Base-by-base conservation (phyloP, 2,113 vertebrate genomes). In the Amphiprion percula region DNA sequence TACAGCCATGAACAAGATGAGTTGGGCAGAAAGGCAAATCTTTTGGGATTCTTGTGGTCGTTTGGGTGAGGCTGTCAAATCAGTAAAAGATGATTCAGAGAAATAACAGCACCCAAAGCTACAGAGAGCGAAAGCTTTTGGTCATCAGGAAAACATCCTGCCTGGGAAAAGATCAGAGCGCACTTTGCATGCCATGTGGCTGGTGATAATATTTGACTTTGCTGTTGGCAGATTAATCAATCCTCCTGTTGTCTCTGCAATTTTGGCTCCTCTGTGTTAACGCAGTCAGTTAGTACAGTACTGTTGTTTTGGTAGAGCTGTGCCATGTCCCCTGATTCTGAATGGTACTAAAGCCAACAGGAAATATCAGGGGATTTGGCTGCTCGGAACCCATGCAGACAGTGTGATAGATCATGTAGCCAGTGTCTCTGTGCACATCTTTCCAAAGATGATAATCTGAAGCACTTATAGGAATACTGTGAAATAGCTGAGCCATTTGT, bases 341-440 rank as follows among this genome's bases (percentile, higher is more conserved):
- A 84, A 73, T 69, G 64, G 55, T 15, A 52, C 62, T 78, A 84
- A 93, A 90, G 77, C 85, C 77, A 88, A 89, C 84, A 92, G 92
- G 92, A 93, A 88, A 86, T 90, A 82, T 69, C 68, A 21, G 60
- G 64, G 87, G 83, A 81, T 91, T 92, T 90, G 58, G 26, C 53
- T 58, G 50, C 62, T 67, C 2, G 24, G 64, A 80, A 54, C 61
- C 49, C 15, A 58, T 50, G 24, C 37, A 74, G 80, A 62, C 85
- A 28, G 66, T 3, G 28, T 6, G 69, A 74, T 41, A 17, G 64
- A 33, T 64, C 23, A 11, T 76, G 23, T 44, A 64, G 74, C 19
- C 37, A 44, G 16, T 26, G 16, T 67, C 17, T 77, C 21, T 76
- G 54, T 60, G 56, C 58, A 11, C 54, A 21, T 85, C 17, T 73